phyloP scores from a whole-genome alignment of 2,113 vertebrate species.

The Laticauda colubrina region DNA sequence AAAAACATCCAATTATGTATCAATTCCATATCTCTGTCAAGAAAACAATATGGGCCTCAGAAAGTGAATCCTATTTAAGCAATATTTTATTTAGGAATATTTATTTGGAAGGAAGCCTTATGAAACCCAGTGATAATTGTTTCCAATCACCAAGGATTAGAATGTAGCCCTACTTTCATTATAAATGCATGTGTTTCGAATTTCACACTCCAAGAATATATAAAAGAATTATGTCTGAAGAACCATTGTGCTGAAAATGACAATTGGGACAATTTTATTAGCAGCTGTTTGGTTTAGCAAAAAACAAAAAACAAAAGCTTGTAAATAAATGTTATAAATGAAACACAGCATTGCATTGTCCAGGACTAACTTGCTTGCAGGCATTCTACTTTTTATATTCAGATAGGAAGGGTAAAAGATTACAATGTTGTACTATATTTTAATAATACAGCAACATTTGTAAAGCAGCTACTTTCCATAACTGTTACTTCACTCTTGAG shows the following conservation, averaged over 20 bases:
- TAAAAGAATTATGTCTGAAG: not conserved
- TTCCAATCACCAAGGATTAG: not conserved
- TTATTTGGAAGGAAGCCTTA: not conserved
- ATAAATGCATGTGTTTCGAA: not conserved
- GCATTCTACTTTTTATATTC: not conserved
- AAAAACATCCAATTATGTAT: not conserved
- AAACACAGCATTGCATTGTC: not conserved
- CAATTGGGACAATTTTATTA: not conserved
- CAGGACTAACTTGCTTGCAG: not conserved
- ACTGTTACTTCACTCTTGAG: not conserved
- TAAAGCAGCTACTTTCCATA: constrained; percentile 9
- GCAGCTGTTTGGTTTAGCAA: not conserved
- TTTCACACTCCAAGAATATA: not conserved
- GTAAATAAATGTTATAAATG: not conserved
- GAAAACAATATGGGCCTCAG: not conserved
- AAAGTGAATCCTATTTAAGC: not conserved
- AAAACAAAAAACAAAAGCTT: too few species aligned
- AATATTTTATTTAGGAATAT: not conserved
- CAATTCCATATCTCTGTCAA: not conserved
- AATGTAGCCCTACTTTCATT: not conserved
- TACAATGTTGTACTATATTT: not conserved
- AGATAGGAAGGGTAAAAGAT: not conserved
- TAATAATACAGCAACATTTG: constrained; percentile 11
- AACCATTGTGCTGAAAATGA: not conserved
- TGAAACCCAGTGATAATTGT: not conserved